phyloP scores from a whole-genome alignment of 1,140 invertebrate species.

The Atta texana region DNA sequence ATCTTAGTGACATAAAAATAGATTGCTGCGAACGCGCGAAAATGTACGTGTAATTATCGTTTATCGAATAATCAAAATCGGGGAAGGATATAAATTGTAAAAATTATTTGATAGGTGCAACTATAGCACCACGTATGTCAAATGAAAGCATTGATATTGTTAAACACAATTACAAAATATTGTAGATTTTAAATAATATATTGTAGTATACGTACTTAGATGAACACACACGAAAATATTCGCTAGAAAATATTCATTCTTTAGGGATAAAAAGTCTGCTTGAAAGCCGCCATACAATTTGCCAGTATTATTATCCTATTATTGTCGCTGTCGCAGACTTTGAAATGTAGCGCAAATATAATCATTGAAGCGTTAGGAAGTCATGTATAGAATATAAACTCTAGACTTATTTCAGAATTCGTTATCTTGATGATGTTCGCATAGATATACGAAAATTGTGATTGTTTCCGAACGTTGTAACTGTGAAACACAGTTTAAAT shows the following conservation, averaged over 20 bases:
- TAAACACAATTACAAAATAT: conserved; percentile 46
- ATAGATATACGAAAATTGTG: conserved; percentile 31
- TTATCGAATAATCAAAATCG: conserved; percentile 68
- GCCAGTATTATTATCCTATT: conserved; percentile 85
- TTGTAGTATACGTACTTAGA: conserved; percentile 72
- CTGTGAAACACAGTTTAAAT: background rate
- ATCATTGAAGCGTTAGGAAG: conserved; percentile 68
- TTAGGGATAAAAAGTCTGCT: conserved; percentile 74
- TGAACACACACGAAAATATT: conserved; percentile 44
- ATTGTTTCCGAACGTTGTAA: conserved; percentile 4
- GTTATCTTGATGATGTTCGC: conserved; percentile 9
- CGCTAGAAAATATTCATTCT: conserved; percentile 59
- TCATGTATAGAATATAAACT: conserved; percentile 59
- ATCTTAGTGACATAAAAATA: conserved; percentile 22
- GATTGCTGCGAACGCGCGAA: conserved; percentile 31
- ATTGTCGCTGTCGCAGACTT: conserved; percentile 76
- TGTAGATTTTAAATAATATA: conserved; percentile 70
- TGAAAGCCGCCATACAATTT: conserved; percentile 83
- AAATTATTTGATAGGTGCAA: conserved; percentile 43
- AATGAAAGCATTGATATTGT: conserved; percentile 56
- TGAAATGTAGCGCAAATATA: conserved; percentile 68
- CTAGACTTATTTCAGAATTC: conserved; percentile 37
- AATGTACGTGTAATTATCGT: conserved; percentile 59
- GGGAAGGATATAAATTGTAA: conserved; percentile 60
- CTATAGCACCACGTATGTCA: background rate